These are phyloP conservation scores for Columba livia DNA, from an alignment of 2,113 vertebrate species.

Conservation along the genomic window DNA sequence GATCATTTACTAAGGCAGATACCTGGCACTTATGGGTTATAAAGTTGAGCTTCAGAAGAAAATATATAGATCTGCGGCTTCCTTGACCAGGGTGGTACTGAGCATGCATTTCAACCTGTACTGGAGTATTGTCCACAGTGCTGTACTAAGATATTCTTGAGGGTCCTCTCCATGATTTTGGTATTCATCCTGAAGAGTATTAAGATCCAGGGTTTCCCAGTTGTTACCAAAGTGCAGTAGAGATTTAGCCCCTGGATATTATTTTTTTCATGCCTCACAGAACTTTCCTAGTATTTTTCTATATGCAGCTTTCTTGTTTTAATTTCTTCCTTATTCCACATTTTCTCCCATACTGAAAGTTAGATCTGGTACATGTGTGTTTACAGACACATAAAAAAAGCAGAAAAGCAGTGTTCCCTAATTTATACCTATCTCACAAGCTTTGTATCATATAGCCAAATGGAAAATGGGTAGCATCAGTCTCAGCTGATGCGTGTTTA, in stretches of 20 bases:
- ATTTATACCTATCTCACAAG: background rate
- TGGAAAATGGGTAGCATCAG: background rate
- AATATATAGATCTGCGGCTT: background rate
- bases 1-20: background rate
- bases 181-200: background rate
- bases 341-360: background rate
- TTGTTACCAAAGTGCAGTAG: background rate
- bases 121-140: background rate
- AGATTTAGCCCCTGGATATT: background rate
- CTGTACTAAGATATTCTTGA: background rate
- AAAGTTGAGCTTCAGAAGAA: background rate
- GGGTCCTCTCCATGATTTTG: background rate
- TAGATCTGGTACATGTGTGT: background rate
- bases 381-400: background rate
- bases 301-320: background rate
- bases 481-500: background rate
- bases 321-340: background rate
- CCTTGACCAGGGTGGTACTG: background rate
- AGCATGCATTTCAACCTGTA: background rate
- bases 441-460: background rate
- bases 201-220: background rate
- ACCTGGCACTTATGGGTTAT: background rate
- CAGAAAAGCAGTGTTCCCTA: background rate
- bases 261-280: background rate
- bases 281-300: background rate